Base-by-base conservation (phyloP, 2,113 vertebrate genomes). In the Lagopus muta region DNA sequence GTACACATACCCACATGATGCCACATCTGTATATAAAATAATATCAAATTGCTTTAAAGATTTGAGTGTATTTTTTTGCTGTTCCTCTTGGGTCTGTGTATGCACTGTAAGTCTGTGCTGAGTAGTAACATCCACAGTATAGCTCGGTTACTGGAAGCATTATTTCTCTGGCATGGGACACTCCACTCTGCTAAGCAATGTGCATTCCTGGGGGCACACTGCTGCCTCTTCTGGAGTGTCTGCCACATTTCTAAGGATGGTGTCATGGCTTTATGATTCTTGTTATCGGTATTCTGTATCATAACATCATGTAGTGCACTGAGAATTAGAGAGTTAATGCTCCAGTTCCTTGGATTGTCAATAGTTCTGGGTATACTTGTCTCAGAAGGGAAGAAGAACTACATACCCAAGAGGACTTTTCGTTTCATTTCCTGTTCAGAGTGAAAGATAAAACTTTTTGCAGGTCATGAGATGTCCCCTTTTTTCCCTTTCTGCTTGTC, bases 61-160 rank as follows among this genome's bases (percentile, higher is more conserved):
- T 54, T 42, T 61, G 3, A 45, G 7, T 28, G 17, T 45, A 18
- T 24, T 86, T 86, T 66, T 66, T 9, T 13, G 2, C 13, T 71
- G 18, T 36, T 86, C 21, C 32, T 55, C 12, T 67, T 47, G 42
- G 4, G 6, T 48, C 45, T n/a, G 11, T 52, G 36, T 74, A 42
- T 28, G 43, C 0, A 2, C 10, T 25, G 65, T 45, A 55, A 90
- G 55, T n/a, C 65, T 38, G 21, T 45, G 64, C 55, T 86, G 27
- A 27, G n/a, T 36, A 55, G 30, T 70, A 27, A 36, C 65, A 70
- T 20, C 30, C 24, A 5, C 79, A 6, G 6, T 52, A 45, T 48
- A 40, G 12, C 40, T 90, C 1, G 2, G 72, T 30, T 20, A 10
- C 13, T 0, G 0, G 4, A 36, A 77, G 27, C 55, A 24, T 54